Conservation (phyloP, 2,888 invertebrate species). For the Epinotia ramella region DNA sequence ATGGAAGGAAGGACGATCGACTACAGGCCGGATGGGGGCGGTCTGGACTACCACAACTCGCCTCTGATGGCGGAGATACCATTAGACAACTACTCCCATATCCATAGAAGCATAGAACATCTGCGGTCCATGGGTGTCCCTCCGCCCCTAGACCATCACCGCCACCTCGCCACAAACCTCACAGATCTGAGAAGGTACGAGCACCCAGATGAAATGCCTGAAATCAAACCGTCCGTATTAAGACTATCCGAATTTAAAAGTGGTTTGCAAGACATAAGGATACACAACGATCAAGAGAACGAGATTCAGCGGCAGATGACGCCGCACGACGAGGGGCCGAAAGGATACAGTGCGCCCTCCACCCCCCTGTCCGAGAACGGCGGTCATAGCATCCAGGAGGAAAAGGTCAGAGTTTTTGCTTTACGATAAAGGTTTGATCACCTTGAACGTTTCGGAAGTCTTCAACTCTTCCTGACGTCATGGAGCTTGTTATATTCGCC, state of each 20-base stretch:
- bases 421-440: slow-evolving; percentile 43
- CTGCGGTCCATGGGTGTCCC: slow-evolving; percentile 86
- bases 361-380: slow-evolving; percentile 82
- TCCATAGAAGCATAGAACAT: slow-evolving; percentile 88
- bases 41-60: slow-evolving; percentile 88
- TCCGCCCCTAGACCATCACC: slow-evolving; percentile 77
- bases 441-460: slow-evolving; percentile 81
- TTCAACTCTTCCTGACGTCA: slow-evolving; percentile 69
- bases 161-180: slow-evolving; percentile 78
- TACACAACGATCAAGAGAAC: slow-evolving; percentile 78
- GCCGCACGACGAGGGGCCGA: slow-evolving; percentile 79
- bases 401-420: slow-evolving; percentile 74
- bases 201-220: slow-evolving; percentile 80
- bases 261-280: slow-evolving; percentile 77
- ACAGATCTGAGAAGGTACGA: slow-evolving; percentile 81
- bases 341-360: slow-evolving; percentile 82
- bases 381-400: slow-evolving; percentile 78
- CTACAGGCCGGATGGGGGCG: slow-evolving; percentile 85
- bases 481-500: slow-evolving; percentile 61
- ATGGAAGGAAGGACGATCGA: slow-evolving; percentile 85
- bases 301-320: slow-evolving; percentile 78
- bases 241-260: slow-evolving; percentile 81
- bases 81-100: slow-evolving; percentile 87
- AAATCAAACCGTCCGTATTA: slow-evolving; percentile 81
- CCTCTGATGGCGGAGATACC: slow-evolving; percentile 89